Percentiles rank a stretch among this genome's conserved stretches.
phyloP scores from a whole-genome alignment of 2,888 invertebrate genomes.

The Mycogona germanica region DNA sequence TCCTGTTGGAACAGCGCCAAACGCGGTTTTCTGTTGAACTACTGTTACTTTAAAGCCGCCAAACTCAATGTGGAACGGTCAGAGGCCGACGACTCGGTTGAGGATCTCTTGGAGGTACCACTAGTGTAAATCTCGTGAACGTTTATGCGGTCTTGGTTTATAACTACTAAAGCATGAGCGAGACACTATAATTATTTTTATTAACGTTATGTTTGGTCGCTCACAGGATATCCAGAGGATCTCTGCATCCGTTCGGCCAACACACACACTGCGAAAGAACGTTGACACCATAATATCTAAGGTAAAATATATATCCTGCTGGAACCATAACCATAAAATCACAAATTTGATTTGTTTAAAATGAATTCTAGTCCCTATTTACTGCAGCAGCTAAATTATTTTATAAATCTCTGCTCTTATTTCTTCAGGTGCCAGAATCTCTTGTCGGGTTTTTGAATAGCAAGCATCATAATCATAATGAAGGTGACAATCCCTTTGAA shows the following conservation, averaged over 20 bases:
- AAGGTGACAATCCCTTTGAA: constrained; percentile 17
- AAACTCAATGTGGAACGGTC: constrained; percentile 89
- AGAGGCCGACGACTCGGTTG: constrained; percentile 93
- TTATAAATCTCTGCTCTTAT: background rate
- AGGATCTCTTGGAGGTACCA: constrained; percentile 79
- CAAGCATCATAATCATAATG: background rate
- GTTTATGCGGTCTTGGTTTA: background rate
- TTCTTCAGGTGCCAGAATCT: background rate
- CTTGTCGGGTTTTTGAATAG: constrained; percentile 1
- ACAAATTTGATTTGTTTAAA: too few relatives aligned
- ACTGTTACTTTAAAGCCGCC: constrained; percentile 85
- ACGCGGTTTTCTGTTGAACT: constrained; percentile 66
- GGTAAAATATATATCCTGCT: too few relatives aligned
- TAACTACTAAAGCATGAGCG: background rate
- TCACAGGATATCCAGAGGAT: constrained; percentile 70
- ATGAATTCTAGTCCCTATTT: background rate
- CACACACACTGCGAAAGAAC: constrained; percentile 46
- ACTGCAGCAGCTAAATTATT: background rate
- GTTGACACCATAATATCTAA: constrained; percentile 84
- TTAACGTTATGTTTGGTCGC: constrained; percentile 11
- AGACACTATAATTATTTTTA: background rate
- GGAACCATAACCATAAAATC: too few relatives aligned
- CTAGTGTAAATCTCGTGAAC: background rate
- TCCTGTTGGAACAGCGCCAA: constrained; percentile 83
- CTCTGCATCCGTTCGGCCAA: constrained; percentile 57